These are phyloP conservation scores for Xanthia togata DNA, from an alignment of 2,888 invertebrate species.

Conservation along the genomic window DNA sequence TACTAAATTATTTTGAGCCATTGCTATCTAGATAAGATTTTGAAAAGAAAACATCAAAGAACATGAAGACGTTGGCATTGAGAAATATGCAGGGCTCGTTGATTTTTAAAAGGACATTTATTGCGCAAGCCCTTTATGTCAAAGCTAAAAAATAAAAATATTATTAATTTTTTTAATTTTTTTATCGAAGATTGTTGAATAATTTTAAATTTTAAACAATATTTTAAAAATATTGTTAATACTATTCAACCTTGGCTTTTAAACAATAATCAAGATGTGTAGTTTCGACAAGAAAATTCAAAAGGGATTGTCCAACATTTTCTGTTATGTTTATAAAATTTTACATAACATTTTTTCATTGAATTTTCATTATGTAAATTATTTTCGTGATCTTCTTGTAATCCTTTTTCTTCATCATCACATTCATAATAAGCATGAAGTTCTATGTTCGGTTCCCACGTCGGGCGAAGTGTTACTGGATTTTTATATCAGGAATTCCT, in stretches of 20 bases:
- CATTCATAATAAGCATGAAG: no score
- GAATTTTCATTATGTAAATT: no score
- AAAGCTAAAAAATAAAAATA: no score
- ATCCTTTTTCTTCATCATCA: neutral
- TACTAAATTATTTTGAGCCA: conserved; percentile 73
- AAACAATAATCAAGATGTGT: neutral
- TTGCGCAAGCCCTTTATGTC: neutral
- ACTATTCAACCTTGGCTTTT: neutral
- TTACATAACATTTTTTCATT: neutral
- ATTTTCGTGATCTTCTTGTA: neutral
- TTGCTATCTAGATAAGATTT: conserved; percentile 62
- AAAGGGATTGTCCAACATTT: neutral
- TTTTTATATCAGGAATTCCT: no score
- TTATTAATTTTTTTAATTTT: no score
- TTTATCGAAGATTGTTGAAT: no score
- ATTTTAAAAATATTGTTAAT: no score
- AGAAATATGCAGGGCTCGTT: conserved; percentile 1
- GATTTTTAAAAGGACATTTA: neutral
- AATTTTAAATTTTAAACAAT: no score
- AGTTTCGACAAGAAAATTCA: neutral
- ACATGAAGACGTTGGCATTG: conserved; percentile 9
- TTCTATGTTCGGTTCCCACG: no score
- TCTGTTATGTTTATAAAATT: neutral
- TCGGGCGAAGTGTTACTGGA: no score
- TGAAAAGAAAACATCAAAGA: conserved; percentile 42